Base-by-base conservation (phyloP, 2,888 invertebrate species). In the Rosalia funebris region DNA sequence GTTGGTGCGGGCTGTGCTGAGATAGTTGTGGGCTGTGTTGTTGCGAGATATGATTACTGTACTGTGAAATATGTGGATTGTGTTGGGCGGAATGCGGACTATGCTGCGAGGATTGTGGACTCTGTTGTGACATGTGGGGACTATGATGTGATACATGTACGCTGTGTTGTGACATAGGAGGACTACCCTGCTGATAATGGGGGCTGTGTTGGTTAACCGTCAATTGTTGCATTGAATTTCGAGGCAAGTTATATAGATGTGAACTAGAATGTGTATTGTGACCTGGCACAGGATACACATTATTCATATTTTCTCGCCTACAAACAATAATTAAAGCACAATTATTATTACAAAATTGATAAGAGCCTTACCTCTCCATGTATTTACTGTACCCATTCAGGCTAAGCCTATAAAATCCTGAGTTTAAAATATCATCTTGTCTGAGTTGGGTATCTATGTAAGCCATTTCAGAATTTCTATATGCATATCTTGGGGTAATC, bases 331-430 rank as follows among this genome's bases (percentile, higher is more conserved):
- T 11, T 37, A 53, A 32, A 45, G 20, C 37, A 41, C 25, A 46
- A 15, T 19, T 9, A 37, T n/a, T n/a, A 61, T 4, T 15, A 14
- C n/a, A n/a, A n/a, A n/a, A 41, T 19, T 31, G 25, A 25, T 15
- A 41, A 31, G 7, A 9, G 12, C 1, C 25, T 31, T 70, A 77
- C 78, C 79, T 75, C 62, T 80, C 79, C 68, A 79, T 75, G 60
- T 80, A 81, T 47, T 73, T 74, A 57, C 73, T 77, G 60, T 78
- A 80, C 7, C 78, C 80, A 67, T 77, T 78, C 45, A 81, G 59
- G 58, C 78, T 79, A 11, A 81, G 67, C 54, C 77, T 71, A 61
- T 78, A 80, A 59, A 79, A 70, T 16, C 75, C 75, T 1, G 77
- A 69, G 20, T 75, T 69, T 61, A 79, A 61, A 52, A 65, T 46